phyloP scores from a whole-genome alignment of 2,888 invertebrate species.

The Cheilosia vernalis region DNA sequence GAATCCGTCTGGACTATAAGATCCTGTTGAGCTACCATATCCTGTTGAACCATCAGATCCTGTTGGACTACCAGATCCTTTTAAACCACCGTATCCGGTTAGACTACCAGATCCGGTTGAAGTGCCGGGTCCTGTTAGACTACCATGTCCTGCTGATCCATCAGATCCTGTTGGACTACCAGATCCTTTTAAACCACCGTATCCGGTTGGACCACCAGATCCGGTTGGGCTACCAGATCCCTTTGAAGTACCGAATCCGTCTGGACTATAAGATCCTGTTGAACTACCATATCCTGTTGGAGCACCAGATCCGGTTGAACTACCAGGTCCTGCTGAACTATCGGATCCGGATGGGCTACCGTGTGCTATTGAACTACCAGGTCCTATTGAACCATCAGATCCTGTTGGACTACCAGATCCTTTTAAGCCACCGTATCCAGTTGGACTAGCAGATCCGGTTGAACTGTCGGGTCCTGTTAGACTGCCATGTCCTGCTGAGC shows the following conservation, averaged over 20 bases:
- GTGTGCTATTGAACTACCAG: neutral
- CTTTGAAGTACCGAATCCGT: neutral
- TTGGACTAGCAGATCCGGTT: neutral
- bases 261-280: constrained; percentile 9
- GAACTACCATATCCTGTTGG: neutral
- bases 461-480: neutral
- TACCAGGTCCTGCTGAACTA: neutral
- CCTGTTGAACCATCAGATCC: too few relatives aligned
- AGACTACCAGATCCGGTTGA: neutral
- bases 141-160: neutral
- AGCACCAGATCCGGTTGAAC: neutral
- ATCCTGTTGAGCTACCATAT: neutral
- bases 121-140: neutral
- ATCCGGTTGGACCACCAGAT: neutral
- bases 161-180: neutral
- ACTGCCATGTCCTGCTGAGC: neutral
- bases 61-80: neutral
- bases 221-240: neutral
- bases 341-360: neutral
- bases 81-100: neutral
- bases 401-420: neutral
- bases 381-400: too few relatives aligned
- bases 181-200: neutral
- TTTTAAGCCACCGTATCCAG: neutral
- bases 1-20: neutral